phyloP scores from a whole-genome alignment of 2,797 vertebrate species.

The Ciconia nigra region DNA sequence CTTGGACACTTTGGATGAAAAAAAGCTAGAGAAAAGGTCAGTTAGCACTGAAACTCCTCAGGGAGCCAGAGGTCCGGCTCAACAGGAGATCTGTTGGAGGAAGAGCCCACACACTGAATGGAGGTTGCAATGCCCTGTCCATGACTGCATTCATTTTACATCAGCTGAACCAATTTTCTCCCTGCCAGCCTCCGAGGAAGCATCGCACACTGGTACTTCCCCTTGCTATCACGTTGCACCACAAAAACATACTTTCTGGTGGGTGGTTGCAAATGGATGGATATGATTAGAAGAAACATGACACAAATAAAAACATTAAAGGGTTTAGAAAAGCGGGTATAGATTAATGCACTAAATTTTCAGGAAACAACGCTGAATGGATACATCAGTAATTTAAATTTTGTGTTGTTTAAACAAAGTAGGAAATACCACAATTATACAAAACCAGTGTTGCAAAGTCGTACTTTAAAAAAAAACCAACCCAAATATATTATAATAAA shows the following conservation, averaged over 20 bases:
- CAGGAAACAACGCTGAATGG: background rate
- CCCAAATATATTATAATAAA: background rate
- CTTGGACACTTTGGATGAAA: background rate
- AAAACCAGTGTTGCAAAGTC: background rate
- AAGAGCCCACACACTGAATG: background rate
- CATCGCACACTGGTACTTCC: rapidly evolving
- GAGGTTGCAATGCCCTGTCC: background rate
- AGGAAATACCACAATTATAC: background rate
- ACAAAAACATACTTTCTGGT: background rate
- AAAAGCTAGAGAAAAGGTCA: background rate
- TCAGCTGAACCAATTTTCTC: background rate
- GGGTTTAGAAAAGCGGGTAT: background rate
- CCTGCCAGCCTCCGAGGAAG: background rate
- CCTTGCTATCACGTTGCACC: background rate
- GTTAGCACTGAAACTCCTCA: background rate
- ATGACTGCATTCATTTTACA: background rate
- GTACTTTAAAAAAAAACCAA: background rate
- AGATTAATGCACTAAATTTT: background rate
- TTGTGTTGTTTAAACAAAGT: background rate
- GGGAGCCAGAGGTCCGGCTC: background rate
- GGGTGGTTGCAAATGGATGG: background rate
- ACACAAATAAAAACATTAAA: background rate
- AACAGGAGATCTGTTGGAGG: background rate
- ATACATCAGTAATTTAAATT: background rate
- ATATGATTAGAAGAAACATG: background rate